Evolutionary conservation across 2,888 invertebrate species (phyloP).

Genomic region (Luperina nickerlii): DNA sequence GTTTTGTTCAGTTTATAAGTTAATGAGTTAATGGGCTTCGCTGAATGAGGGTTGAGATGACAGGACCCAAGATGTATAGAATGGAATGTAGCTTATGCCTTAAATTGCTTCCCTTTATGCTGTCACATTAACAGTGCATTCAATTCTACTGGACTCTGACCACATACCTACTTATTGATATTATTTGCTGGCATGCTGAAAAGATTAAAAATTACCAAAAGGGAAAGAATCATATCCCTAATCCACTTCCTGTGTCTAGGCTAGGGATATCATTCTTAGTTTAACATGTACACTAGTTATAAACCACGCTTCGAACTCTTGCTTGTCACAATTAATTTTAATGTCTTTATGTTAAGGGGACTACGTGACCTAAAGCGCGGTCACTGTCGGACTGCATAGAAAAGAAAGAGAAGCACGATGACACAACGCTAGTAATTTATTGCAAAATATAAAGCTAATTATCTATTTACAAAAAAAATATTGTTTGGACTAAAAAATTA

Average conservation of each 20-base stretch:
- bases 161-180: background rate
- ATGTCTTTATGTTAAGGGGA: background rate
- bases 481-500: too few species aligned
- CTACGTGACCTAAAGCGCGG: too few species aligned
- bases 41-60: constrained; percentile 11
- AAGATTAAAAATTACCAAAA: background rate
- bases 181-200: background rate
- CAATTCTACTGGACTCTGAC: background rate
- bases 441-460: too few species aligned
- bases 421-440: too few species aligned
- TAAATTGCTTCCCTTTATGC: background rate
- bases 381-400: too few species aligned
- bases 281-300: background rate
- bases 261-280: too few species aligned
- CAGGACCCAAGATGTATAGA: constrained; percentile 4
- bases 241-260: too few species aligned
- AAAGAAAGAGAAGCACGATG: too few species aligned
- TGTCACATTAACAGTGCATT: background rate
- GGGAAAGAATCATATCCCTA: background rate
- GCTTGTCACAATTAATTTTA: background rate
- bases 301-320: background rate
- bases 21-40: constrained; percentile 38
- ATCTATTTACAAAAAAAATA: too few species aligned
- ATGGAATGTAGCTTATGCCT: background rate
- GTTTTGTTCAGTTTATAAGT: constrained; percentile 35